Conservation (phyloP, 2,113 vertebrate genomes). For the Cavia aperea region DNA sequence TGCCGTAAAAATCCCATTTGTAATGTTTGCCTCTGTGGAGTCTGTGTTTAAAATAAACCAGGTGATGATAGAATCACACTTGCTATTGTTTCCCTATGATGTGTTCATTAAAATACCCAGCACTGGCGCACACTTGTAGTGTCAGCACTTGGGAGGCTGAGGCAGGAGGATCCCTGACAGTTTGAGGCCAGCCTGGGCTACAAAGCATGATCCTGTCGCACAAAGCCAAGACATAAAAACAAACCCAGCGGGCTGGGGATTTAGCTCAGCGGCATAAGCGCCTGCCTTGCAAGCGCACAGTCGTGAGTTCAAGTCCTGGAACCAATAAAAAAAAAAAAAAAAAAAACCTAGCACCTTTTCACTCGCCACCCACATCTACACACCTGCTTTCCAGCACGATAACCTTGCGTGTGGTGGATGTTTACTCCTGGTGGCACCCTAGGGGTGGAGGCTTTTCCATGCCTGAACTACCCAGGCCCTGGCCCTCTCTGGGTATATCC, state of each 20-base stretch:
- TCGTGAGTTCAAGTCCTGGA: too few species aligned
- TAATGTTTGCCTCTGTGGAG: neutral
- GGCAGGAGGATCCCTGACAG: neutral
- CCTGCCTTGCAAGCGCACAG: too few species aligned
- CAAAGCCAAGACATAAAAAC: neutral
- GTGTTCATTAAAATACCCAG: neutral
- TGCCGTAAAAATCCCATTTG: neutral
- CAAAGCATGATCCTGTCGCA: neutral
- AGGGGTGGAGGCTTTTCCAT: neutral
- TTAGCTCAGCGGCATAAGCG: too few species aligned
- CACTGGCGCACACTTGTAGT: neutral
- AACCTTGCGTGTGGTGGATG: neutral
- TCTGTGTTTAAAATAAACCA: neutral
- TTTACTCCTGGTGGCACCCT: neutral
- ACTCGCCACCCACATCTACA: accelerated
- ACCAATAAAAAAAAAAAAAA: neutral
- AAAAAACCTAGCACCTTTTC: neutral
- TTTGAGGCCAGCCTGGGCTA: neutral
- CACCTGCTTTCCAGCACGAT: neutral
- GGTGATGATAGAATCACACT: neutral
- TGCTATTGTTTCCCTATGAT: neutral
- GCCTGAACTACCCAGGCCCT: neutral
- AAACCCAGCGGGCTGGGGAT: neutral
- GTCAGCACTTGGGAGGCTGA: neutral
- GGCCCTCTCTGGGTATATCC: neutral